Base-by-base conservation (phyloP, 37 sponge, comb jelly and placozoan species). In the Geodia barretti region DNA sequence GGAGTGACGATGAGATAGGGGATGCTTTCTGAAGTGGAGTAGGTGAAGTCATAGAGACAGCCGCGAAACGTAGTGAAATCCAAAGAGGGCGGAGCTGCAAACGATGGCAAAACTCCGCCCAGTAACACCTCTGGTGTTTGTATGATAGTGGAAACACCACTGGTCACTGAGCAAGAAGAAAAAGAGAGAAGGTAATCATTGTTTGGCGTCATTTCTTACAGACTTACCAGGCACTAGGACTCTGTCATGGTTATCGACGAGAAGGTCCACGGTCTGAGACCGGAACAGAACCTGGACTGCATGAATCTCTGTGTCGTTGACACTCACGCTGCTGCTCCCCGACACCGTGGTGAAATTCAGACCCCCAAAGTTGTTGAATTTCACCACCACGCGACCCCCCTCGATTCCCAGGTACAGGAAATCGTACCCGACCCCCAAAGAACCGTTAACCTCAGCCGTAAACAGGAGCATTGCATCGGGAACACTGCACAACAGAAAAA, bases 241-340 rank as follows among this genome's bases (percentile, higher is more conserved):
- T 23, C 67, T 60, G n/a, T 82, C 73, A 21, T 8, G 11, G 35
- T 38, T 54, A 26, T 82, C 82, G 33, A 82, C 74, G 9, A 62
- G n/a, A 23, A 82, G 30, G 3, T 62, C 37, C 35, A 82, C n/a
- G 11, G 59, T 68, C 2, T 42, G 29, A 20, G 37, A 23, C 37
- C 47, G 60, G 40, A 82, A 73, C 32, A 72, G 36, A 9, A 82
- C 41, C 32, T 25, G 7, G 17, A 78, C 29, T 23, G 47, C 40
- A 59, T 89, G 90, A 4, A 79, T 8, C 31, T 60, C n/a, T 0
- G 40, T 41, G 34, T 89, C 90, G 33, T 84, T 84, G 76, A 83
- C 83, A 20, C 41, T 24, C 3, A 0, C 25, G 0, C 14, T 35
- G 4, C 84, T 66, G 43, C 33, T 64, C 17, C 60, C 71, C 35